Conservation (phyloP, 2,113 vertebrate genomes). For the Lethenteron camtschaticum region DNA sequence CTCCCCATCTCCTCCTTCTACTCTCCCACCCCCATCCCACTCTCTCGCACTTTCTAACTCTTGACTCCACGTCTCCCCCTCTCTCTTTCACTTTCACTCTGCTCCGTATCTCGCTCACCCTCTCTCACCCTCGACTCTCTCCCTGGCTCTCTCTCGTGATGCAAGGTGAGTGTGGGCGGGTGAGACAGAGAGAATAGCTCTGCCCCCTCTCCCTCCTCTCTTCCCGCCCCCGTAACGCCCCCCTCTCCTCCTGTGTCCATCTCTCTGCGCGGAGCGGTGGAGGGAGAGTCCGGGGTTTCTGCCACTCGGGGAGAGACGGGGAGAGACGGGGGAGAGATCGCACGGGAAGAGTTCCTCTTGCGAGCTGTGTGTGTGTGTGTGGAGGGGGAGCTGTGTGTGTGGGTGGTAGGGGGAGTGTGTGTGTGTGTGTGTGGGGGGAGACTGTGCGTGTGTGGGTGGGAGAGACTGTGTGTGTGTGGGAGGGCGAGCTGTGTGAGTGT, state of each 20-base stretch:
- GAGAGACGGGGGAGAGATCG: neutral
- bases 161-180: no score
- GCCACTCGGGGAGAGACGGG: neutral
- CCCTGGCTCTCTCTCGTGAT: no score
- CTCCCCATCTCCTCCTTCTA: neutral
- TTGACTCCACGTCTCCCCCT: neutral
- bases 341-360: neutral
- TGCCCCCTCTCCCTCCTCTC: neutral
- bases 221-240: neutral
- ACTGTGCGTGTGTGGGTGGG: no score
- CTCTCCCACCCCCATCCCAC: neutral
- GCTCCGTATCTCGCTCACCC: neutral
- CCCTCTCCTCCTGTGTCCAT: neutral
- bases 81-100: neutral
- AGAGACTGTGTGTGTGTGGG: no score
- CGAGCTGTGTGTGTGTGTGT: no score
- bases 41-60: neutral
- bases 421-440: no score
- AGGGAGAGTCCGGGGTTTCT: neutral
- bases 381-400: no score
- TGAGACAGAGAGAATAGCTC: no score
- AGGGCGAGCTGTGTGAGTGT: no score
- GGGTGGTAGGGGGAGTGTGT: no score
- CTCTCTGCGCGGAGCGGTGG: neutral
- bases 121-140: neutral